Percentiles rank a stretch among this genome's conserved stretches.
Conservation (phyloP, 2,113 vertebrate genomes). For the Aramus guarauna region DNA sequence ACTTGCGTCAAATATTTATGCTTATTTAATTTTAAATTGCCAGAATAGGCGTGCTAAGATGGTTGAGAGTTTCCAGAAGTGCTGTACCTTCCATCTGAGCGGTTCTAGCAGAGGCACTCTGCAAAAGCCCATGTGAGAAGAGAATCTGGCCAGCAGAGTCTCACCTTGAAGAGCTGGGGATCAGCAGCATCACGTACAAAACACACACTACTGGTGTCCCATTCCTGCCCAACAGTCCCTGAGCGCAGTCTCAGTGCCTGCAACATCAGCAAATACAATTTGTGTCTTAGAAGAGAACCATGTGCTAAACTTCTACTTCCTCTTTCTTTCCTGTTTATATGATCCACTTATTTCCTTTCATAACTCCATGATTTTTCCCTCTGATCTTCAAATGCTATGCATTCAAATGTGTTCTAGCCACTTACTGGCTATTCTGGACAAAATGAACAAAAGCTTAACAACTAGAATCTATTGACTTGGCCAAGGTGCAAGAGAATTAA, state of each 20-base stretch:
- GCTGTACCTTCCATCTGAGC: neutral
- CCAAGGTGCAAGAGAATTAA: neutral
- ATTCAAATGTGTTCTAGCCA: neutral
- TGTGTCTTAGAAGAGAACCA: neutral
- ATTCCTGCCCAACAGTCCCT: neutral
- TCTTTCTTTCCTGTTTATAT: neutral
- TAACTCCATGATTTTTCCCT: neutral
- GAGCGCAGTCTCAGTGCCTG: neutral
- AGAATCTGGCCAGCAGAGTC: neutral
- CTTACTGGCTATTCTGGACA: neutral
- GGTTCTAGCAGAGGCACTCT: rapidly evolving
- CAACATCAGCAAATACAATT: neutral
- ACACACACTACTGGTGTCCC: too few species aligned
- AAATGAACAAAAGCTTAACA: neutral
- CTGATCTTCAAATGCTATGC: neutral
- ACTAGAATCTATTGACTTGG: neutral
- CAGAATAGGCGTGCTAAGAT: neutral
- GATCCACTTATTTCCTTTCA: neutral
- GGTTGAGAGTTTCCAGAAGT: neutral
- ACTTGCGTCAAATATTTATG: neutral
- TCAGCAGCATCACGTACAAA: neutral
- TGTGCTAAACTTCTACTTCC: neutral
- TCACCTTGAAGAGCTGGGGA: neutral
- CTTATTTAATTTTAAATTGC: neutral
- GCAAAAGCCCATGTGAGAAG: neutral